These are phyloP conservation scores for Labroides dimidiatus DNA, from an alignment of 2,797 vertebrate species.

Conservation along the genomic window DNA sequence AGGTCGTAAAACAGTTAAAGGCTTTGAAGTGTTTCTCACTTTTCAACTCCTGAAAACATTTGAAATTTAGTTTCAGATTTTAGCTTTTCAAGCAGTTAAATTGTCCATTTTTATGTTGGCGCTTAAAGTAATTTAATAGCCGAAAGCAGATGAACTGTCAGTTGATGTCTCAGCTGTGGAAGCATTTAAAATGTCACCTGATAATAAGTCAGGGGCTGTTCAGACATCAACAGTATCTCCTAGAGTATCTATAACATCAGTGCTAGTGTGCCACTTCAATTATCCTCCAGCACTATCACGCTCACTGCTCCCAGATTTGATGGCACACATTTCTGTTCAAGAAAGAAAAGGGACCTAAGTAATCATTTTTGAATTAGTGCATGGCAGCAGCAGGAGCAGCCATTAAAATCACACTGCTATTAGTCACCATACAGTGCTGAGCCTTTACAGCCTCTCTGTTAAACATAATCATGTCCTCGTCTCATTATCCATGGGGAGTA, in stretches of 20 bases:
- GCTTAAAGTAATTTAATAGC: conserved; percentile 11
- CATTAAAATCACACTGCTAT: conserved; percentile 67
- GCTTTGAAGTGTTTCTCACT: background rate
- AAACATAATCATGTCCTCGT: conserved; percentile 60
- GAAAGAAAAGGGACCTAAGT: conserved; percentile 54
- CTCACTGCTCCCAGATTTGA: conserved; percentile 34
- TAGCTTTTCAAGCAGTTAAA: background rate
- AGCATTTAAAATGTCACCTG: conserved; percentile 19
- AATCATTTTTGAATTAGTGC: conserved; percentile 68
- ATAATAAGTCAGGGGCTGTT: conserved; percentile 11
- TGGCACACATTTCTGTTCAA: conserved; percentile 36
- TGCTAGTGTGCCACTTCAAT: conserved; percentile 37
- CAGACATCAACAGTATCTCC: conserved; percentile 24
- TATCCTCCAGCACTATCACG: conserved; percentile 21
- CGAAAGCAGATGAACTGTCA: conserved; percentile 6
- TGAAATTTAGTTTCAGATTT: conserved; percentile 2
- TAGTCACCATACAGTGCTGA: conserved; percentile 68
- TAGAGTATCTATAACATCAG: conserved; percentile 15
- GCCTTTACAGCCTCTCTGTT: conserved; percentile 65
- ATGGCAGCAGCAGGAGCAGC: conserved; percentile 56
- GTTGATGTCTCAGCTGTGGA: conserved; percentile 14
- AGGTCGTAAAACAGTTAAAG: background rate
- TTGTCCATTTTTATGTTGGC: conserved; percentile 13
- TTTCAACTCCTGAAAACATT: background rate
- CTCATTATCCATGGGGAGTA: conserved; percentile 67